Evolutionary conservation across 2,888 invertebrate genomes (phyloP), one percentile per base, ranked within the genome.

Genomic region (Trimorus sp.): DNA sequence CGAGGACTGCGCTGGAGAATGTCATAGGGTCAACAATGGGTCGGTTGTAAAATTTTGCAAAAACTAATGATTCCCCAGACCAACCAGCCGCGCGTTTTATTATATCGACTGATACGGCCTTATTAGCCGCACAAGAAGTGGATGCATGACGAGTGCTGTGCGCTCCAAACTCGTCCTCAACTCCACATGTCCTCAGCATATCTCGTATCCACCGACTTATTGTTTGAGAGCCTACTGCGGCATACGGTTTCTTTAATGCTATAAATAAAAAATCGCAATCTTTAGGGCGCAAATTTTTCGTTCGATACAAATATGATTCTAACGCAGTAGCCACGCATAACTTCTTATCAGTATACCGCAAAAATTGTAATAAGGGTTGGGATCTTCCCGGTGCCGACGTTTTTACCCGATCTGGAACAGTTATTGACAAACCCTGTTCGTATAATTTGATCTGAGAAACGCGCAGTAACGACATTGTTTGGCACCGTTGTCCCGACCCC

Each of bases 201-300:
- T 26, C 2, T 26, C 26, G 26, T 1, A 49, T 63, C 63, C 49
- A 63, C 15, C 63, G 63, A 37, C 63, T 38, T 45, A 49, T 63
- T 7, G 63, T 60, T 16, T 60, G 60, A 9, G 60, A 38, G 2
- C 60, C 45, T 1, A 42, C 60, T 11, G 26, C 45, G 7, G 14
- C 49, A 36, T 48, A 11, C 0, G 63, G 49, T 14, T 63, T 63
- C n/a, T 14, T 63, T 49, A 63, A 37, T 1, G 63, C 36, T n/a
- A 63, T 63, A n/a, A 63, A 48, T 9, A 63, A 37, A 4, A n/a
- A 49, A n/a, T 63, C 49, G n/a, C 63, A 63, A 14, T 63, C 37
- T 26, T 48, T 49, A 0, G 56, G 8, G 6, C 37, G 56, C 37
- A 56, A 37, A 37, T 12, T 12, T 37, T 56, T 56, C 9, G 36